These are phyloP conservation scores for Drosophila anceps DNA, from an alignment of 2,888 invertebrate species.

Conservation along the genomic window DNA sequence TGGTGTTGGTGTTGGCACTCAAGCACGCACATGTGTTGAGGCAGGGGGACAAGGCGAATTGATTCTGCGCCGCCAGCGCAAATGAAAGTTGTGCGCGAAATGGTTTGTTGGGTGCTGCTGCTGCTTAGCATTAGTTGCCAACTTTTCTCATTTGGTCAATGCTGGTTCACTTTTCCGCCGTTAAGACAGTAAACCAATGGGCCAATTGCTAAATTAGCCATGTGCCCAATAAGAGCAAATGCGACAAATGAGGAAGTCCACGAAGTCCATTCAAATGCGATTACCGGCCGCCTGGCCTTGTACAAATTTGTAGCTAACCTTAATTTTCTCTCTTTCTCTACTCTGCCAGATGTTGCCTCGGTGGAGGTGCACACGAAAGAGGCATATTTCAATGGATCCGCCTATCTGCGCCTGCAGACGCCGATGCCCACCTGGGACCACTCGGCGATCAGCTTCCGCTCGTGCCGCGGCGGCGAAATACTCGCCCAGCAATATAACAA, in stretches of 20 bases:
- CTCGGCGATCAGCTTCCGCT: constrained; percentile 93
- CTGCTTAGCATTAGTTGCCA: constrained; percentile 45
- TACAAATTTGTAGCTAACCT: constrained; percentile 36
- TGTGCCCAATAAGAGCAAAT: constrained; percentile 39
- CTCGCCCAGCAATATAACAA: constrained; percentile 90
- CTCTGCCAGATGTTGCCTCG: constrained; percentile 76
- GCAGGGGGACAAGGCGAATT: constrained; percentile 31
- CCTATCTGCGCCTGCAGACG: constrained; percentile 90
- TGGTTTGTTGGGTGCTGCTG: constrained; percentile 30
- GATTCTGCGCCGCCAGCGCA: constrained; percentile 68
- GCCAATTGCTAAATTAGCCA: constrained; percentile 26
- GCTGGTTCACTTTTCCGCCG: constrained; percentile 63
- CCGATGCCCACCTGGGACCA: constrained; percentile 92
- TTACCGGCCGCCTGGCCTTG: constrained; percentile 63
- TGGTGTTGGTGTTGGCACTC: constrained; percentile 8
- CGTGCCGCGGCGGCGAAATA: constrained; percentile 91
- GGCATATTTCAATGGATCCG: constrained; percentile 93
- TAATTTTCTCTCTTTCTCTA: constrained; percentile 45
- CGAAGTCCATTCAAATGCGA: constrained; percentile 65
- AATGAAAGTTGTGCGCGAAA: constrained; percentile 67
- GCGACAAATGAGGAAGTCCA: constrained; percentile 62
- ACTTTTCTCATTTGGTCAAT: constrained; percentile 70
- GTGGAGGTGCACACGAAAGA: constrained; percentile 87
- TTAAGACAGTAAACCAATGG: constrained; percentile 49
- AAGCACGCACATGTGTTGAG: constrained; percentile 45